A percentile compares a stretch with the other conserved stretches of the same genome.
These are phyloP conservation scores for Florisuga fusca DNA, from an alignment of 2,797 vertebrate genomes.

Conservation along the genomic window DNA sequence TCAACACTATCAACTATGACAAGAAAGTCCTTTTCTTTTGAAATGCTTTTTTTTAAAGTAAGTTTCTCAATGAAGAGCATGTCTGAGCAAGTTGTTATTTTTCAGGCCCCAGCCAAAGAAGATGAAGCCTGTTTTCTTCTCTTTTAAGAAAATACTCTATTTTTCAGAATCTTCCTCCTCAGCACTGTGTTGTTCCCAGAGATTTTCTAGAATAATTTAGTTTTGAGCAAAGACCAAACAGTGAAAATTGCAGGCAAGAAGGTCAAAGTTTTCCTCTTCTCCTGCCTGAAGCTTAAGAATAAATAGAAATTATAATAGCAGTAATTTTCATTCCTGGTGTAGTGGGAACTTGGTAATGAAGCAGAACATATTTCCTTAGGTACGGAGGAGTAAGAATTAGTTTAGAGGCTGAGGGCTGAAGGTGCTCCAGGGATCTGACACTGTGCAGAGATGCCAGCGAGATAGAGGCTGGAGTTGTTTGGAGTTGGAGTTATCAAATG, in stretches of 20 bases:
- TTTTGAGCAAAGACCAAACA: neutral
- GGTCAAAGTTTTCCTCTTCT: neutral
- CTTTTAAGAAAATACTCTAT: neutral
- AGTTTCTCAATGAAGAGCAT: neutral
- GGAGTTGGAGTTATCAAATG: neutral
- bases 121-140: neutral
- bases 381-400: neutral
- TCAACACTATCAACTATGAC: neutral
- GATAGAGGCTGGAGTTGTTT: neutral
- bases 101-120: slow-evolving; percentile 12
- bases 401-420: neutral
- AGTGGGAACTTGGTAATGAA: slow-evolving; percentile 11
- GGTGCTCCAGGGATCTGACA: neutral
- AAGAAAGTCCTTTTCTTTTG: slow-evolving; percentile 7
- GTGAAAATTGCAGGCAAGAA: neutral
- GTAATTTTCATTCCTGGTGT: neutral
- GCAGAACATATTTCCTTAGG: neutral
- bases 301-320: neutral
- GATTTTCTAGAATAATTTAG: neutral
- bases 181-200: neutral
- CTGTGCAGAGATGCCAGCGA: neutral
- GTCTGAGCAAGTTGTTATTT: slow-evolving; percentile 21
- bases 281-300: neutral
- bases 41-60: neutral
- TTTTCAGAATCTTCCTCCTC: neutral